A percentile compares a stretch with the other conserved stretches of the same genome.
Evolutionary conservation across 2,888 invertebrate genomes (phyloP).

Genomic region (Cephus pulcher): DNA sequence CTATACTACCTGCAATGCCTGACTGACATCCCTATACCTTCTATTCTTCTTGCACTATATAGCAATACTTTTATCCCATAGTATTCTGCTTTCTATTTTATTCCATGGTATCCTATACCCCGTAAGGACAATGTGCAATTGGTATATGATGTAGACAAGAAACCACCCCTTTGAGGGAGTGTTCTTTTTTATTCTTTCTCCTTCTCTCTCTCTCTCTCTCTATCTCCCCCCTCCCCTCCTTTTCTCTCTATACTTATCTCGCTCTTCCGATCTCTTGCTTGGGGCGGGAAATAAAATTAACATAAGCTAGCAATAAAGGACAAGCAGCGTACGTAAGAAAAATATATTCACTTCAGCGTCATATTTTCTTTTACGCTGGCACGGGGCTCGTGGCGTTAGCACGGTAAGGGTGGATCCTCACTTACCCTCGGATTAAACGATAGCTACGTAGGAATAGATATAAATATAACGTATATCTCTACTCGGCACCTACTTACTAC

Average conservation of each 20-base stretch:
- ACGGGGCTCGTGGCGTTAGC: slow-evolving; percentile 41
- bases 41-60: too few species aligned
- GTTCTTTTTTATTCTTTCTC: background rate
- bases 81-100: too few species aligned
- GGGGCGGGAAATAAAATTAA: slow-evolving; percentile 48
- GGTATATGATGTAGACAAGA: background rate
- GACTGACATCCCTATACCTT: too few species aligned
- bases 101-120: too few species aligned
- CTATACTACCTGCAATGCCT: too few species aligned
- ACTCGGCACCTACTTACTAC: slow-evolving; percentile 28
- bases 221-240: too few species aligned
- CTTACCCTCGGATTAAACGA: slow-evolving; percentile 33
- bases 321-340: slow-evolving; percentile 47
- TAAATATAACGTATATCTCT: slow-evolving; percentile 42
- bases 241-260: too few species aligned
- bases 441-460: slow-evolving; percentile 39
- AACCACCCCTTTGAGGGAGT: background rate
- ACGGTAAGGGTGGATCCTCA: slow-evolving; percentile 52
- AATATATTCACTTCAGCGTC: slow-evolving; percentile 49
- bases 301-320: slow-evolving; percentile 55
- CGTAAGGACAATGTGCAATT: too few species aligned
- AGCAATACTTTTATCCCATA: too few species aligned
- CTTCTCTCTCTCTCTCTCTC: background rate
- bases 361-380: slow-evolving; percentile 44
- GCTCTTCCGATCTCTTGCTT: background rate